Evolutionary conservation across 2,797 vertebrate genomes (phyloP).

Genomic region (Esox masquinongy): DNA sequence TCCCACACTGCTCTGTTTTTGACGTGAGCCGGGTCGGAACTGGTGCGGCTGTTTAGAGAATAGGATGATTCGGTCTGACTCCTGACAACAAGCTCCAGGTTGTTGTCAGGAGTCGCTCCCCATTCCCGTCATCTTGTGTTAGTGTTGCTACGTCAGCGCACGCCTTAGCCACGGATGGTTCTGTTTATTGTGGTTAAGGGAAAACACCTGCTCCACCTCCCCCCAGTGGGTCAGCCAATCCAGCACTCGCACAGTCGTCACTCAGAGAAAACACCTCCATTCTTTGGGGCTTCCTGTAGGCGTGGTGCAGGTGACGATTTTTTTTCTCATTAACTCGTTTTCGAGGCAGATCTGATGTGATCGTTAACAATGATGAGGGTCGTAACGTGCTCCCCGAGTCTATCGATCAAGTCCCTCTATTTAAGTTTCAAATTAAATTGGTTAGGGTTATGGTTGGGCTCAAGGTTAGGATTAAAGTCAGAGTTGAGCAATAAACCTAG

Average conservation of each 20-base stretch:
- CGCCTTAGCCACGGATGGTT: not conserved
- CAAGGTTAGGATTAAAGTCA: too few species aligned
- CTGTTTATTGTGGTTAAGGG: not conserved
- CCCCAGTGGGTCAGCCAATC: constrained; percentile 18
- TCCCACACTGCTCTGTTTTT: not conserved
- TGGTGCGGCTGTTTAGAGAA: not conserved
- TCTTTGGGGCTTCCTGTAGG: constrained; percentile 38
- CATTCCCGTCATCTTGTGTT: constrained; percentile 1
- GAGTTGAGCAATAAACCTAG: too few species aligned
- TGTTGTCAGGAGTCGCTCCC: constrained; percentile 32
- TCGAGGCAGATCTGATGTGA: too few species aligned
- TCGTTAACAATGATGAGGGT: too few species aligned
- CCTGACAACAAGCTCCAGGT: too few species aligned
- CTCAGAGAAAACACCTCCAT: constrained; percentile 34
- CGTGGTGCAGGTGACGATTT: not conserved
- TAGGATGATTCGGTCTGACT: not conserved
- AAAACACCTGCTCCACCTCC: constrained; percentile 10
- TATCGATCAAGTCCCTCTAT: too few species aligned
- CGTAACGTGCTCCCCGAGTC: too few species aligned
- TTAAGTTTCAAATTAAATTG: too few species aligned
- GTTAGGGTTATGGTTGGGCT: too few species aligned
- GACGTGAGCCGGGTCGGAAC: not conserved
- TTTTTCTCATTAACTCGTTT: too few species aligned
- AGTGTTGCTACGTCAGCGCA: not conserved
- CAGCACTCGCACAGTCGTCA: constrained; percentile 22